Evolutionary conservation across 2,888 invertebrate genomes (phyloP).

Genomic region (Epirrhoe alternata): DNA sequence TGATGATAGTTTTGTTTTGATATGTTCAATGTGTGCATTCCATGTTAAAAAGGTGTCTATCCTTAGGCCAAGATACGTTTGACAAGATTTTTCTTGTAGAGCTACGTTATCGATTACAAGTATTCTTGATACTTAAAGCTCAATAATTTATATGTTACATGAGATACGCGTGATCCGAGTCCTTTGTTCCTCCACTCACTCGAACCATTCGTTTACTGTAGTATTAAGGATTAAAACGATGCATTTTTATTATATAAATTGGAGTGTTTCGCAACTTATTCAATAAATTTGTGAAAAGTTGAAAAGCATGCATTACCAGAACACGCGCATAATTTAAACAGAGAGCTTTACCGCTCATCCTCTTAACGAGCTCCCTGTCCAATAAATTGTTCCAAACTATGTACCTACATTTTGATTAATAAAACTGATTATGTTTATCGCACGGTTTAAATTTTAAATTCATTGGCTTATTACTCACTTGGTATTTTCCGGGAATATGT

Average conservation of each 20-base stretch:
- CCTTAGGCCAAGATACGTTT: too few relatives aligned
- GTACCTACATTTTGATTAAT: constrained; percentile 69
- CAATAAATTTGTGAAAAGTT: constrained; percentile 47
- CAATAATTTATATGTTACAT: too few relatives aligned
- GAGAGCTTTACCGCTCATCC: constrained; percentile 71
- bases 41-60: too few relatives aligned
- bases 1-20: too few relatives aligned
- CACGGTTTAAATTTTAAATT: constrained; percentile 64
- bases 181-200: too few relatives aligned
- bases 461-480: constrained; percentile 60
- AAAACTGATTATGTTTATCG: constrained; percentile 71
- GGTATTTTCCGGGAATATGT: constrained; percentile 50
- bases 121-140: too few relatives aligned
- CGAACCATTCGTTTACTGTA: too few relatives aligned
- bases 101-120: too few relatives aligned
- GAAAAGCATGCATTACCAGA: constrained; percentile 62
- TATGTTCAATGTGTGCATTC: too few relatives aligned
- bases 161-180: too few relatives aligned
- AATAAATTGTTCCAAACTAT: constrained; percentile 73
- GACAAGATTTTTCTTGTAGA: too few relatives aligned
- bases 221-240: constrained; percentile 2
- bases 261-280: constrained; percentile 16
- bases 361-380: constrained; percentile 72
- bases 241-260: constrained; percentile 1
- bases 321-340: constrained; percentile 67